Percentiles rank a stretch among this genome's conserved stretches.
phyloP scores from a whole-genome alignment of 2,113 vertebrate genomes.

The Gallinago media region DNA sequence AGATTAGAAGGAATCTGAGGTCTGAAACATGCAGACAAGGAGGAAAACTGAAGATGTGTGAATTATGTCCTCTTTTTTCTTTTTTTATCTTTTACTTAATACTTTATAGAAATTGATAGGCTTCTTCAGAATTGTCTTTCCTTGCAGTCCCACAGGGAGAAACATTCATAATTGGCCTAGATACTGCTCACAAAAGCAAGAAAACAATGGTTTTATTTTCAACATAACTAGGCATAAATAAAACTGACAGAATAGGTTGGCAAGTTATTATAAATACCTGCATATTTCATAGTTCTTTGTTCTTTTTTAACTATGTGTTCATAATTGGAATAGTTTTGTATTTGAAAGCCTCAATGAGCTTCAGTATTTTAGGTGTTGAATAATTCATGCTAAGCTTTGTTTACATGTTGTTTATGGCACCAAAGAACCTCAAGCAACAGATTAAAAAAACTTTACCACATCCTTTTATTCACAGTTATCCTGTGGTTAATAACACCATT shows the following conservation, averaged over 20 bases:
- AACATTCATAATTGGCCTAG: background rate
- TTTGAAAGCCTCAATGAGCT: background rate
- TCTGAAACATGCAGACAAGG: background rate
- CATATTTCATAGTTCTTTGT: background rate
- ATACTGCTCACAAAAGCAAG: background rate
- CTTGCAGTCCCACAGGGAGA: background rate
- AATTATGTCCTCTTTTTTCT: background rate
- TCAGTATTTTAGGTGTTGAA: background rate
- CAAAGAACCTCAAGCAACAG: background rate
- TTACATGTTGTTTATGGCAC: background rate
- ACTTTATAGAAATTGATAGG: background rate
- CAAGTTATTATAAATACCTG: background rate
- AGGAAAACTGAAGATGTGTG: background rate
- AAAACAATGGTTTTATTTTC: background rate
- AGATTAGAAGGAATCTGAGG: background rate
- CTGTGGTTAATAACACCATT: background rate
- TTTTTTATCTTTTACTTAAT: background rate
- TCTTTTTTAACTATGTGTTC: background rate
- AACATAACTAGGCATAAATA: background rate
- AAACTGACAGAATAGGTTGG: background rate
- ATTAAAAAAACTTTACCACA: background rate
- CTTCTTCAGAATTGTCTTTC: background rate
- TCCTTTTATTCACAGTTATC: background rate
- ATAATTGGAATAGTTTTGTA: background rate
- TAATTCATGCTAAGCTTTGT: background rate